Conservation (phyloP, 2,797 vertebrate genomes). For the Peromyscus eremicus region DNA sequence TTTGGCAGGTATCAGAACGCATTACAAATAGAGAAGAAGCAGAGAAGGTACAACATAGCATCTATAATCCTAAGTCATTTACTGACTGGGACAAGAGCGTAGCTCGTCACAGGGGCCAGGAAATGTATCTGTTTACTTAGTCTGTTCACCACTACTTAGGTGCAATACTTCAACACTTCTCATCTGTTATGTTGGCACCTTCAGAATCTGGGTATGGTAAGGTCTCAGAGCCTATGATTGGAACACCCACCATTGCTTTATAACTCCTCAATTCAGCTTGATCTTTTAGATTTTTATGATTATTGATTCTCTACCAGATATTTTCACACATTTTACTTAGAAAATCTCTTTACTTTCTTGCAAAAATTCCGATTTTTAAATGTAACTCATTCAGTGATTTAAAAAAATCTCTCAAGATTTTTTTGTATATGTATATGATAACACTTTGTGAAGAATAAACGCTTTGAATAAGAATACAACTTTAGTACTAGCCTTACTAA, state of each 20-base stretch:
- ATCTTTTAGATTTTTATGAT: not conserved
- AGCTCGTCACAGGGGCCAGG: not conserved
- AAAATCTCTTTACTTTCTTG: conserved; percentile 18
- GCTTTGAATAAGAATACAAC: not conserved
- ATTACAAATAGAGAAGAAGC: not conserved
- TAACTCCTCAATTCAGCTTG: not conserved
- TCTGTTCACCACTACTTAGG: not conserved
- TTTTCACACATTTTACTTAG: not conserved
- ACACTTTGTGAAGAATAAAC: not conserved
- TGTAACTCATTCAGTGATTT: not conserved
- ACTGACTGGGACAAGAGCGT: not conserved
- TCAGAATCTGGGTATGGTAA: not conserved
- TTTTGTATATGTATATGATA: not conserved
- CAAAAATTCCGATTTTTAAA: not conserved
- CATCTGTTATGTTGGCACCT: not conserved
- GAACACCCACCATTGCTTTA: not conserved
- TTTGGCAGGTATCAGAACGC: conserved; percentile 5
- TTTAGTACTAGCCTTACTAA: not conserved
- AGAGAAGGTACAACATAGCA: not conserved
- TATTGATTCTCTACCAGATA: not conserved
- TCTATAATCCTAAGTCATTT: not conserved
- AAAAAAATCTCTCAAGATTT: not conserved
- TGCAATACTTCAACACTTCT: not conserved
- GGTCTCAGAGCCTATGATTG: not conserved
- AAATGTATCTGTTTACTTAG: not conserved